Evolutionary conservation across 2,888 invertebrate genomes (phyloP), one percentile per base, ranked within the genome.

Genomic region (Diadegma fenestrale): DNA sequence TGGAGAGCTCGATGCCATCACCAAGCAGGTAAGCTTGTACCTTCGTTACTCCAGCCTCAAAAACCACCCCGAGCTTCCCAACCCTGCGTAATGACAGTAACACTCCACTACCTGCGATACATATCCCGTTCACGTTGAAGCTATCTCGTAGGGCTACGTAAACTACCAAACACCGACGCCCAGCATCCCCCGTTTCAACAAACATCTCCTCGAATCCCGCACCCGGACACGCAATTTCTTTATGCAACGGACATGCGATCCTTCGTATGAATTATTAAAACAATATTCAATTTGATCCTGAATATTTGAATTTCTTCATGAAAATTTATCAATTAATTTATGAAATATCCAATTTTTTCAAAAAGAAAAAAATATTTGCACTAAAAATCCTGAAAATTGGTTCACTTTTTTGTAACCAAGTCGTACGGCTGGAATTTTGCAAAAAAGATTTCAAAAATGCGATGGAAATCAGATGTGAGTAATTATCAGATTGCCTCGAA

Each of bases 21-120:
- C 10, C n/a, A 33, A 63, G n/a, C n/a, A n/a, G 63, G 33, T 45
- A 66, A 51, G 22, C 48, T 51, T 69, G 63, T 33, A 61, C 71
- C 72, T 61, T 80, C 76, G 68, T 80, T 73, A 78, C 72, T 48
- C 37, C 76, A 61, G 72, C 72, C 80, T 73, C 71, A 73, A 84
- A 80, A 77, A 22, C 54, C 77, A 77, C 72, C 66, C 72, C 30
- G 3, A 12, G 45, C 8, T 22, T 37, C 2, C 43, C 48, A 30
- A 30, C 69, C 22, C 51, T 37, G 37, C 26, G 14, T 30, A 30
- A 63, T 43, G 6, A 71, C 76, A 37, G 68, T 26, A 66, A 17
- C 64, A 45, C 22, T 26, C 19, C 19, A 63, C 19, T 33, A 26
- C 8, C 7, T 30, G 45, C 26, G 17, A 43, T 73, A 37, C 51